phyloP scores from a whole-genome alignment of 1,140 invertebrate genomes.

The Brachionus koreanus region DNA sequence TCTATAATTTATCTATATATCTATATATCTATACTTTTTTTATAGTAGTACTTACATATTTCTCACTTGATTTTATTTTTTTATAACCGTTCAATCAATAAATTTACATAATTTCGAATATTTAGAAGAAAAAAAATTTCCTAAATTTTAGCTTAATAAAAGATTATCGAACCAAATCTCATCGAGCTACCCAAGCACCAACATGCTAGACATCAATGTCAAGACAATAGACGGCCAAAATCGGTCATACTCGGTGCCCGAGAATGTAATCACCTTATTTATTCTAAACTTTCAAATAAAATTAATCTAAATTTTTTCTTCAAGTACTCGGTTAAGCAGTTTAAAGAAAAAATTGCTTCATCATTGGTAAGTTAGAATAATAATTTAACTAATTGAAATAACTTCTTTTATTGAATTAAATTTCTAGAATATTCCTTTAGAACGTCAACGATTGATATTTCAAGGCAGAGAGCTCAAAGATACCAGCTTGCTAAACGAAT shows the following conservation, averaged over 20 bases:
- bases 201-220: slow-evolving; percentile 78
- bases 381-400: slow-evolving; percentile 53
- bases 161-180: background rate
- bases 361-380: slow-evolving; percentile 52
- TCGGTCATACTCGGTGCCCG: slow-evolving; percentile 75
- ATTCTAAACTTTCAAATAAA: background rate
- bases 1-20: background rate
- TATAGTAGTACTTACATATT: too few relatives aligned
- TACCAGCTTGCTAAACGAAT: slow-evolving; percentile 66
- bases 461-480: slow-evolving; percentile 43
- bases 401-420: background rate
- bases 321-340: slow-evolving; percentile 77
- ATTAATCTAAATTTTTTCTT: slow-evolving; percentile 46
- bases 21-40: too few relatives aligned
- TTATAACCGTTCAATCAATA: background rate
- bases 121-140: background rate
- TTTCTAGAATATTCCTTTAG: slow-evolving; percentile 66
- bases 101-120: background rate
- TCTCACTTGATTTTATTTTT: background rate
- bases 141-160: background rate
- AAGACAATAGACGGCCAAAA: slow-evolving; percentile 89
- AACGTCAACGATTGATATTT: slow-evolving; percentile 51
- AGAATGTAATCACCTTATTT: slow-evolving; percentile 68
- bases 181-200: background rate
- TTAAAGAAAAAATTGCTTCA: slow-evolving; percentile 75